Evolutionary conservation across 2,888 invertebrate species (phyloP), one percentile per base, ranked within the genome.

Genomic region (Pyrrhosoma nymphula): DNA sequence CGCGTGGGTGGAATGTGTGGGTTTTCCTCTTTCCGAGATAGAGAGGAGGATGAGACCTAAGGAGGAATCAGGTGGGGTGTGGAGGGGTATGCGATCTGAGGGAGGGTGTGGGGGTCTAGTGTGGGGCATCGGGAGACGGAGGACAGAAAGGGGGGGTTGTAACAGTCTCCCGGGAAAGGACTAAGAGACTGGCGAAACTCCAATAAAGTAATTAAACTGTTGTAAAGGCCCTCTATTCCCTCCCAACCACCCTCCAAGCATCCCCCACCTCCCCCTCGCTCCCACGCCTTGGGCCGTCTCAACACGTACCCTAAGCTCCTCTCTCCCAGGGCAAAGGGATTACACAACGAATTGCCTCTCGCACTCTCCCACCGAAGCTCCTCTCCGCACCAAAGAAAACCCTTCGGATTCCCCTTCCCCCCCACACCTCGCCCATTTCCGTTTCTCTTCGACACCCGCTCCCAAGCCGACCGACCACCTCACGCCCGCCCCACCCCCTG

Each of bases 201-300:
- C 93, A 93, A 93, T 93, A 93, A 93, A 93, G 93, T 93, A 93
- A 93, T 93, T 93, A 93, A 93, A 93, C 93, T 93, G 93, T 55
- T 93, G 93, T 93, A 93, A 93, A 93, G 93, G 93, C 93, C 93
- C 56, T 75, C n/a, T 10, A 14, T n/a, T 20, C 90, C 82, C n/a
- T 14, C 91, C 20, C 56, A 6, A 0, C 23, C 55, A 20, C 56
- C 16, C 8, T 12, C 56, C 56, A n/a, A n/a, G 1, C 30, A 16
- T 20, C 90, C 82, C 14, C 30, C 91, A 3, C 56, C 3, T 26
- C 23, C 55, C 47, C 89, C n/a, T 35, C 4, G 10, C 35, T 35
- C 35, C 12, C 69, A n/a, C 69, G 69, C 69, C 10, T n/a, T 2
- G 69, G 6, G 69, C n/a, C 69, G 26, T 69, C 69, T 69, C 69